Base-by-base conservation (phyloP, 1,140 invertebrate genomes). In the Cepaea nemoralis region DNA sequence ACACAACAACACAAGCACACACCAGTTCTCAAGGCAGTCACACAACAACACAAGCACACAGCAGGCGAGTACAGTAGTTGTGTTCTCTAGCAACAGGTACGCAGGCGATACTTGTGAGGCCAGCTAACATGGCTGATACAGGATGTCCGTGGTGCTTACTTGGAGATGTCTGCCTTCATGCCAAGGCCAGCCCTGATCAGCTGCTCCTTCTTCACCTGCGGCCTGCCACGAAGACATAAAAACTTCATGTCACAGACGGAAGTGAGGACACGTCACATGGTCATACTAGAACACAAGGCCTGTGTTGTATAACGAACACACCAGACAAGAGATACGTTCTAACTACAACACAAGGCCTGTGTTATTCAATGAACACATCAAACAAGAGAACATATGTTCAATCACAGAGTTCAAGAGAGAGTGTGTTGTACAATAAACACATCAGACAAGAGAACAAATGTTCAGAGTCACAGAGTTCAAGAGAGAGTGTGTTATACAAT, bases 191-290 rank as follows among this genome's bases (percentile, higher is more conserved):
- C 37, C 39, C 78, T 48, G 45, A 63, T 31, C 8, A 80, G 48
- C 35, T 70, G 42, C 19, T 71, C 42, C 48, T 80, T 80, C 33
- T 71, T 80, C 24, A 80, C 33, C 35, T 80, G 78, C 31, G 78
- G 69, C 22, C 69, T 80, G 24, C 2, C 0, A 33, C 16, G 42
- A 69, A 79, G 45, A 79, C n/a, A 69, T 42, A 79, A 12, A 31
- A 48, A 33, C 6, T 10, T 0, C 27, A 75, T 10, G 19, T 48
- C 22, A 75, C 8, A 6, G 69, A 55, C n/a, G n/a, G 22, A 55
- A 14, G 16, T 22, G n/a, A 55, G 16, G 3, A 22, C 50, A 55
- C n/a, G 50, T n/a, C n/a, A n/a, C 8, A 55, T 22, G 8, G 5
- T 3, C n/a, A 55, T 2, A 14, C 8, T 19, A 22, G 50, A 55